phyloP scores from a whole-genome alignment of 2,888 invertebrate genomes.

The Hartigia nigra region DNA sequence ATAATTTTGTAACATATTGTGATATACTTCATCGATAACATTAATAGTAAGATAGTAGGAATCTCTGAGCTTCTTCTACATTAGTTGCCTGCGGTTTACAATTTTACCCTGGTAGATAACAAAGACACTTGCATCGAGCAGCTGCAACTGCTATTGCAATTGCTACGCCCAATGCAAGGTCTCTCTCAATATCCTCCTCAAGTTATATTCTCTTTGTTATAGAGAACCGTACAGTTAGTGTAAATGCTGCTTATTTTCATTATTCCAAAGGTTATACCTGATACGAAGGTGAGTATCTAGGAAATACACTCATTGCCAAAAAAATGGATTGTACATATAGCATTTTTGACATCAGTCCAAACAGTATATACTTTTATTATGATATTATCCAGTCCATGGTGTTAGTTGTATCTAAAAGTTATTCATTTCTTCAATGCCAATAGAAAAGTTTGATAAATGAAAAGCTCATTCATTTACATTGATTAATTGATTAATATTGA shows the following conservation, averaged over 20 bases:
- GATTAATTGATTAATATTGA: no score
- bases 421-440: no score
- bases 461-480: no score
- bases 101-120: neutral
- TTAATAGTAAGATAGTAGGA: neutral
- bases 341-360: no score
- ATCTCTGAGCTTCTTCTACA: neutral
- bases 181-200: conserved; percentile 42
- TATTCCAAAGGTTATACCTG: conserved; percentile 63
- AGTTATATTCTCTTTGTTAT: conserved; percentile 65
- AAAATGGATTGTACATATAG: no score
- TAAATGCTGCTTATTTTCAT: conserved; percentile 65
- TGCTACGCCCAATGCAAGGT: no score
- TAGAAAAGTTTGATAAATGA: no score
- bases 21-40: neutral
- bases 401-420: no score
- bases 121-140: neutral
- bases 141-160: neutral
- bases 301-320: conserved; percentile 39
- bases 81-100: neutral
- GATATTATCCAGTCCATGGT: no score
- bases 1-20: neutral
- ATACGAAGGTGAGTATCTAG: conserved; percentile 61
- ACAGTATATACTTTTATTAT: no score
- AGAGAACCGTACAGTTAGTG: conserved; percentile 64